These are phyloP conservation scores for Diabrotica balteata DNA, from an alignment of 2,888 invertebrate species.

Conservation along the genomic window DNA sequence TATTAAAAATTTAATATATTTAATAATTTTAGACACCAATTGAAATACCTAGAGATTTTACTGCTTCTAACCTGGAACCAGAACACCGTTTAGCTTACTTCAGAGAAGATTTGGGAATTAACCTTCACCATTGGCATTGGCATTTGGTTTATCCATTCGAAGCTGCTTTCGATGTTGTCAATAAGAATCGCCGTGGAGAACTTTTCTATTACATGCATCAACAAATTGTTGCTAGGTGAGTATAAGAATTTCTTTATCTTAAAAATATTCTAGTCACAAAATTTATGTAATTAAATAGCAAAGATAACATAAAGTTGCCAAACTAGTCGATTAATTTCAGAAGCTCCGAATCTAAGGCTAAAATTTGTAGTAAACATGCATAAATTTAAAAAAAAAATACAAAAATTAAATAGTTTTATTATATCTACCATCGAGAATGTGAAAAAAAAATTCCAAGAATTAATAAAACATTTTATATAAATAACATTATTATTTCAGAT, in stretches of 20 bases:
- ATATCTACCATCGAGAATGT: too few relatives aligned
- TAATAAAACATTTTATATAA: too few relatives aligned
- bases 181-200: conserved; percentile 80
- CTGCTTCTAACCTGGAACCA: conserved; percentile 75
- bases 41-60: conserved; percentile 75
- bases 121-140: conserved; percentile 93
- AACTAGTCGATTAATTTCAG: too few relatives aligned
- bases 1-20: not conserved
- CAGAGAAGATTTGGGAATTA: conserved; percentile 84
- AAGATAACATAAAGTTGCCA: too few relatives aligned
- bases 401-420: too few relatives aligned
- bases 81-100: conserved; percentile 86
- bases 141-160: conserved; percentile 86
- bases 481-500: conserved; percentile 51
- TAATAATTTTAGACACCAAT: conserved; percentile 65
- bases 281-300: too few relatives aligned
- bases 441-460: too few relatives aligned
- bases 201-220: conserved; percentile 84
- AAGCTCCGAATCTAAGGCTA: too few relatives aligned
- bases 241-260: not conserved
- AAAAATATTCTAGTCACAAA: too few relatives aligned
- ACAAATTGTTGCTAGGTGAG: conserved; percentile 71
- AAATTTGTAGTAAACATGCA: too few relatives aligned
- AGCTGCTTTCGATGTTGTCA: conserved; percentile 68
- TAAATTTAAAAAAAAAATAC: too few relatives aligned